Conservation (phyloP, 2,888 invertebrate genomes). For the Blastobasis adustella region DNA sequence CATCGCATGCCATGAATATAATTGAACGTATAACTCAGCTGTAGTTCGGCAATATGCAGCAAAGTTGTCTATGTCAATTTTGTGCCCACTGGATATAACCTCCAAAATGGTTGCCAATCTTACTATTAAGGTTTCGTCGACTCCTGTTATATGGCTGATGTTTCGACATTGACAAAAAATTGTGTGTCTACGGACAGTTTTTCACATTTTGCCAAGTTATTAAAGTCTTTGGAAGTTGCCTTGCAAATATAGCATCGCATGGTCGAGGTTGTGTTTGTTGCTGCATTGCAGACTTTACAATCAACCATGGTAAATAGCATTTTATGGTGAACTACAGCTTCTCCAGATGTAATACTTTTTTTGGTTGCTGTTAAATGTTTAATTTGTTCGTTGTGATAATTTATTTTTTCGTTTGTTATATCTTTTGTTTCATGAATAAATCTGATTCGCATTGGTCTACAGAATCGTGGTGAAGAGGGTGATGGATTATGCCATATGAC, state of each 20-base stretch:
- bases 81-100: neutral
- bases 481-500: slow-evolving; percentile 21
- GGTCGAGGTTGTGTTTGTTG: neutral
- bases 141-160: neutral
- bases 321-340: neutral
- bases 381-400: neutral
- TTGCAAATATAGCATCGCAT: neutral
- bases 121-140: neutral
- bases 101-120: neutral
- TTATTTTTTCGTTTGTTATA: neutral
- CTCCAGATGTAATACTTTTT: slow-evolving; percentile 1
- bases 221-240: neutral
- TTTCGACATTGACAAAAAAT: neutral
- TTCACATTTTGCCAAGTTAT: neutral
- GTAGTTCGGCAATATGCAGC: neutral
- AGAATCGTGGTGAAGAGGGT: slow-evolving; percentile 18
- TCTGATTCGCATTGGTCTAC: slow-evolving; percentile 13
- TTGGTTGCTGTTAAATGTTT: neutral
- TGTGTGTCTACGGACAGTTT: neutral
- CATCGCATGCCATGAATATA: neutral
- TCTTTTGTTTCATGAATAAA: slow-evolving; percentile 5
- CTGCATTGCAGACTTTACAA: neutral
- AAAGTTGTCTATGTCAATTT: neutral
- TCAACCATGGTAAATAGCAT: neutral
- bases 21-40: neutral